These are phyloP conservation scores for Hypotaenidia okinawae DNA, from an alignment of 2,797 vertebrate genomes.

Conservation along the genomic window DNA sequence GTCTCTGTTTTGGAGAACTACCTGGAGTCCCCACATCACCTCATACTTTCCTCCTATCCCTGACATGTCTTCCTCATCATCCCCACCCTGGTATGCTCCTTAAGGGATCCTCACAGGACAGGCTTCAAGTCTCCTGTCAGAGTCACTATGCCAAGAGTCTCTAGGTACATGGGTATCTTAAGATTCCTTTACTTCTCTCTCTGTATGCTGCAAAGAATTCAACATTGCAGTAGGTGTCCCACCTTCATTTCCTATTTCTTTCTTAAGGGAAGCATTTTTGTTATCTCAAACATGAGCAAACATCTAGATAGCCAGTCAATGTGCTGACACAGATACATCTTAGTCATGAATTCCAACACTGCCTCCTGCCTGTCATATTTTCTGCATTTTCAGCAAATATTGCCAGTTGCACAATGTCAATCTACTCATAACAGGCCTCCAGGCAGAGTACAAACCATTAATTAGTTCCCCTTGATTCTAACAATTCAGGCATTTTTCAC, in stretches of 20 bases:
- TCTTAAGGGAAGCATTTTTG: background rate
- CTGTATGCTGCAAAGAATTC: background rate
- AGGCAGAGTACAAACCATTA: conserved; percentile 20
- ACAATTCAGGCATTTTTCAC: conserved; percentile 6
- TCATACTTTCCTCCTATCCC: background rate
- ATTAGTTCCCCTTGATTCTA: conserved; percentile 28
- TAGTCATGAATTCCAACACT: background rate
- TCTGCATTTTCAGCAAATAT: conserved; percentile 23
- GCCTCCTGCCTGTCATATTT: background rate
- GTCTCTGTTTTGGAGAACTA: background rate
- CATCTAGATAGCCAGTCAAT: background rate
- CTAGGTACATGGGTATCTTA: background rate
- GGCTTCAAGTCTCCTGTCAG: background rate
- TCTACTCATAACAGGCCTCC: background rate
- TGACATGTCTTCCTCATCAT: background rate
- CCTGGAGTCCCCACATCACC: background rate
- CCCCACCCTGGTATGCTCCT: background rate
- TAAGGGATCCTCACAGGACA: background rate
- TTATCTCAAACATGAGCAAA: background rate
- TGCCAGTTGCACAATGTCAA: background rate
- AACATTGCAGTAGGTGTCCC: background rate
- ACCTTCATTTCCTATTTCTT: background rate
- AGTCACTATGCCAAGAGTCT: background rate
- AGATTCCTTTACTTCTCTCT: background rate
- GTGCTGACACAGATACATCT: background rate